Base-by-base conservation (phyloP, 2,888 invertebrate species). In the Dromius quadrimaculatus region DNA sequence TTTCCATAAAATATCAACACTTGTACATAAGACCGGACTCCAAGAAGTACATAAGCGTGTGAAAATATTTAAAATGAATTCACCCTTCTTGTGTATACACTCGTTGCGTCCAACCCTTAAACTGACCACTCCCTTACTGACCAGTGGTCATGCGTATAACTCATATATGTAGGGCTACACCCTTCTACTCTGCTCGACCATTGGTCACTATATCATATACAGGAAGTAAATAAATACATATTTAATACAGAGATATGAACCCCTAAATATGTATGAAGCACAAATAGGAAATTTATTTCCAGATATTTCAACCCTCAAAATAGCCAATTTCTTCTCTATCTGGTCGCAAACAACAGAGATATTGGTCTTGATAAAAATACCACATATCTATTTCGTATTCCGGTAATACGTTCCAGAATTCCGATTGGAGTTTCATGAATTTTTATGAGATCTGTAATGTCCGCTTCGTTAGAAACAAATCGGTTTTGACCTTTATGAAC, bases 111-210 rank as follows among this genome's bases (percentile, higher is more conserved):
- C 77, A 75, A 78, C 79, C 80, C 79, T 77, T 76, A 73, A 62
- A 74, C 76, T 82, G 81, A 81, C 82, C 82, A 81, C 80, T 77
- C 81, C 80, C 80, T 73, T 62, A 77, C 74, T 81, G 81, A 81
- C 82, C 81, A 81, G 78, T 79, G 76, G 74, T 75, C 74, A 71
- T 77, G 77, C 79, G 78, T 77, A 75, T 75, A 71, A 73, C 72
- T 72, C 73, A 59, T 65, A 59, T 64, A 63, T 70, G 65, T 61
- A 71, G 64, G 70, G 71, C 28, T 64, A 63, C 69, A 61, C 73
- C 73, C 72, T 72, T 72, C 54, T 23, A 32, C 41, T 72, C 45
- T 22, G 20, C 8, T 47, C 36, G 68, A 65, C 65, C 72, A 74
- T 62, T 72, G 72, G 74, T 72, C 74, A 72, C 47, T 50, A 28